Evolutionary conservation across 23 tunicate species (phyloP), one percentile per base, ranked within the genome.

Genomic region (Trididemnum clinides): DNA sequence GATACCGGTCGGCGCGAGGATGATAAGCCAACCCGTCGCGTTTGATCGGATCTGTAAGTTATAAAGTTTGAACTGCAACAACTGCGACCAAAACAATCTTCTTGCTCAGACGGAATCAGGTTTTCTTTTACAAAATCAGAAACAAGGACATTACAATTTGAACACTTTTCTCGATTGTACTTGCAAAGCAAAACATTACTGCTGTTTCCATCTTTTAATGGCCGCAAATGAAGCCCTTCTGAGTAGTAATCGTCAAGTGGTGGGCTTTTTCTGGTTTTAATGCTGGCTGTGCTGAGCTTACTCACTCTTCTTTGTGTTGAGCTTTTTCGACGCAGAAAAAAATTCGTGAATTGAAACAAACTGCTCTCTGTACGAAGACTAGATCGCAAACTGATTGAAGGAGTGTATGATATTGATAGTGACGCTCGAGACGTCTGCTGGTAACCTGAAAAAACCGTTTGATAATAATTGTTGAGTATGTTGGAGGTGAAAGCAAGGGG

Each of bases 381-480:
- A 21, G 84, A 72, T 32, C 91, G 51, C 3, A 81, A 33, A 64
- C 90, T 86, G 39, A 63, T 26, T 21, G 85, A 58, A 7, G 92
- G 91, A 49, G 91, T 86, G 83, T 88, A 92, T 19, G 92, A 84
- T 3, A 88, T 87, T 10, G 97, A 84, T 22, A 92, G 81, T 6
- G 97, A 92, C 19, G 97, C 97, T 72, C 97, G 49, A 39, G 86
- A 74, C 6, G 97, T 92, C 80, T 80, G 86, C 75, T 84, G 86
- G 58, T 71, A 92, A 71, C 97, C 97, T 92, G 87, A 57, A 86
- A 59, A 29, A 66, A 62, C n/a, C n/a, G n/a, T n/a, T n/a, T n/a
- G n/a, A 44, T 7, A 44, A 44, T 44, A 44, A 44, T 44, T 44
- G 15, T 44, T 44, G 10, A 10, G 12, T 44, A n/a, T n/a, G n/a